Evolutionary conservation across 2,113 vertebrate genomes (phyloP), one percentile per base, ranked within the genome.

Genomic region (Anguilla japonica): DNA sequence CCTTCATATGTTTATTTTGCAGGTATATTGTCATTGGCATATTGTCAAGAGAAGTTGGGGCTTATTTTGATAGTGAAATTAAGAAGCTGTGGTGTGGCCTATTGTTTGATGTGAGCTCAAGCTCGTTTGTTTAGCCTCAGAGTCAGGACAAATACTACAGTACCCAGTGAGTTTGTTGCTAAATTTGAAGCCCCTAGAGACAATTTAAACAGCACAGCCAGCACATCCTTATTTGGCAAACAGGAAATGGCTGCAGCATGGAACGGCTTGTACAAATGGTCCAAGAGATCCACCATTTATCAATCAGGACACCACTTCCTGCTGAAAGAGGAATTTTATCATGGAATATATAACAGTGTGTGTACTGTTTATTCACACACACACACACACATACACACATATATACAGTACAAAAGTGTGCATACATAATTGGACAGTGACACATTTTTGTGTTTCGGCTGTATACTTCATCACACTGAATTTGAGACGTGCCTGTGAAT

Each of bases 191-290:
- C 26, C 29, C 85, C 34, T 40, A 40, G 13, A 83, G 67, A 53
- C 20, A 39, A 67, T 41, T 82, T 26, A 63, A 82, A 50, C 14
- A 41, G 60, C 18, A 5, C 63, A 41, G 14, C 18, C 13, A 41
- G 80, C 41, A 79, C 79, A 84, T 39, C 46, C n/a, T 41, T 14
- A 22, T 84, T 9, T 9, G 46, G 26, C 15, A 56, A 53, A 57
- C 46, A 67, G 34, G 40, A 84, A 41, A 87, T 71, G 15, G 13
- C 78, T 57, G 56, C 71, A 87, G 40, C 15, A 41, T 41, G 39
- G 41, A 80, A 80, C 71, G 16, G n/a, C 79, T 14, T 2, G 40
- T 18, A 18, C 16, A 29, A 79, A 34, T 26, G 18, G 57, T 2
- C 8, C 18, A 20, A 60, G 57, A 71, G 6, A 16, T 7, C 63